These are phyloP conservation scores for Calosoma granatense DNA, from an alignment of 1,140 invertebrate genomes.

Conservation along the genomic window DNA sequence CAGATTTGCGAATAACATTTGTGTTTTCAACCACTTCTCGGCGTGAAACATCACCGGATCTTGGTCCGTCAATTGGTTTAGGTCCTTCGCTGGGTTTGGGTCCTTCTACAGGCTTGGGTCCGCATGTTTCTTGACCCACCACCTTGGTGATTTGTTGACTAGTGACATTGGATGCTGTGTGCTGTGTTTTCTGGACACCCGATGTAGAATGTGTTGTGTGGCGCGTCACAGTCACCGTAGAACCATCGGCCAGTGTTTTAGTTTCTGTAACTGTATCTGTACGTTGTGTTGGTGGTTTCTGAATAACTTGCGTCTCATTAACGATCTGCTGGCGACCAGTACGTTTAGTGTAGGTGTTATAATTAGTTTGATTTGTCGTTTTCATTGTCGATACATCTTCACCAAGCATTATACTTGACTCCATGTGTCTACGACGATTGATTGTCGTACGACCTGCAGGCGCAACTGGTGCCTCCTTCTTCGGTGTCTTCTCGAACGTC, in stretches of 20 bases:
- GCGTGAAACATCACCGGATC: not conserved
- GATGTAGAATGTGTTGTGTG: conserved; percentile 34
- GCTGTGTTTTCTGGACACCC: conserved; percentile 17
- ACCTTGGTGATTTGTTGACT: conserved; percentile 12
- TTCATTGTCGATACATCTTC: conserved; percentile 41
- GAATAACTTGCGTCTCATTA: conserved; percentile 14
- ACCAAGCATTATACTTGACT: conserved; percentile 52
- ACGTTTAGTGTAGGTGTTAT: conserved; percentile 45
- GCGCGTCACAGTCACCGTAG: conserved; percentile 39
- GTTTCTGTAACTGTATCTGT: conserved; percentile 30
- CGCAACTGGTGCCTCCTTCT: conserved; percentile 25
- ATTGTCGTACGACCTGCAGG: conserved; percentile 18
- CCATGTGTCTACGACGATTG: conserved; percentile 45
- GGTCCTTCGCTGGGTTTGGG: not conserved
- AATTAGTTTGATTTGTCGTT: conserved; percentile 50
- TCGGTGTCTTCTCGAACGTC: conserved; percentile 37
- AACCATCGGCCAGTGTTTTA: conserved; percentile 42
- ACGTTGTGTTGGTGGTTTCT: conserved; percentile 26
- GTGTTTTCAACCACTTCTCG: not conserved
- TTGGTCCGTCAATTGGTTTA: not conserved
- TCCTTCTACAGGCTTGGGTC: not conserved
- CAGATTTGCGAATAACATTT: conserved; percentile 25
- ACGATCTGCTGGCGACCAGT: conserved; percentile 28
- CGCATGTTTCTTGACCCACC: conserved; percentile 13
- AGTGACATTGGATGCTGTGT: conserved; percentile 1